Percentiles rank a stretch among this genome's conserved stretches.
These are phyloP conservation scores for Glaucidium brasilianum DNA, from an alignment of 2,113 vertebrate species.

Conservation along the genomic window DNA sequence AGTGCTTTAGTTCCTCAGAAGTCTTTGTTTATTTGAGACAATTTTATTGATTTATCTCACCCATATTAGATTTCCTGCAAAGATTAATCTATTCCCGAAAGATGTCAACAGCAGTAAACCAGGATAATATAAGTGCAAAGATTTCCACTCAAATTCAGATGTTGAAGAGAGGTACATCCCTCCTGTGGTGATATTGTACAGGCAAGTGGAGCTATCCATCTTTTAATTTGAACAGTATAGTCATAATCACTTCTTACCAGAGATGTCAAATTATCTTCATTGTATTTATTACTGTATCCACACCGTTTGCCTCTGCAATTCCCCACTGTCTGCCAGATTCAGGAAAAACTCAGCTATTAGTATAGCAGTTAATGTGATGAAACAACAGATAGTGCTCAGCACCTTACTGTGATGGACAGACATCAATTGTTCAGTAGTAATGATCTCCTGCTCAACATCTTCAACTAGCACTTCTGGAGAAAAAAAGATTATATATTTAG, in stretches of 20 bases:
- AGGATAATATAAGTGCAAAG: background rate
- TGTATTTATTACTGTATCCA: background rate
- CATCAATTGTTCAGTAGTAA: background rate
- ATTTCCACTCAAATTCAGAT: background rate
- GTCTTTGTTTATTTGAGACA: background rate
- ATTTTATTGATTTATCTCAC: slow-evolving; percentile 4
- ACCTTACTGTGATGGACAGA: background rate
- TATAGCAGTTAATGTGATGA: background rate
- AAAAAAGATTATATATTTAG: background rate
- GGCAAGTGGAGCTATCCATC: background rate
- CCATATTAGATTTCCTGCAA: background rate
- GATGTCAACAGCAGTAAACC: background rate
- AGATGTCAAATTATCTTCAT: background rate
- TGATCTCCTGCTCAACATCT: background rate
- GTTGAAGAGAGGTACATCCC: background rate
- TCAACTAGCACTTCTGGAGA: background rate
- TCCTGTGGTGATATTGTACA: background rate
- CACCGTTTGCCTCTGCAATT: background rate
- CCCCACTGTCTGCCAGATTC: background rate
- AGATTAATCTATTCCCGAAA: background rate
- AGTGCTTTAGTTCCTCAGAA: background rate
- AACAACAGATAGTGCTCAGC: background rate
- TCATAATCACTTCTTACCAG: background rate
- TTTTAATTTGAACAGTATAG: background rate
- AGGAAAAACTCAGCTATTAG: background rate